A percentile compares a stretch with the other conserved stretches of the same genome.
Evolutionary conservation across 1,140 invertebrate genomes (phyloP).

Genomic region (Ips nitidus): DNA sequence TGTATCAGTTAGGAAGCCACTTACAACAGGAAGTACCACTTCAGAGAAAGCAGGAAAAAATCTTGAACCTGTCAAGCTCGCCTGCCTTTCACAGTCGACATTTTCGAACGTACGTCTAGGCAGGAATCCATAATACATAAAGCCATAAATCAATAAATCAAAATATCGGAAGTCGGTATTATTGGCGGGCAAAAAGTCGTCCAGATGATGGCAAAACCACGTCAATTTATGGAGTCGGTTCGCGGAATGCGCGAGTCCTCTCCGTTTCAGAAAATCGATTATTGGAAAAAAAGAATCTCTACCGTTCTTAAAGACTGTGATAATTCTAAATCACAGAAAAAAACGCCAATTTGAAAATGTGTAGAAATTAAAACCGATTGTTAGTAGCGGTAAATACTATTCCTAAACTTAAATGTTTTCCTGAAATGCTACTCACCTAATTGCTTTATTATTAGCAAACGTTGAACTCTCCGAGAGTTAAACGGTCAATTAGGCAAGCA

Average conservation of each 20-base stretch:
- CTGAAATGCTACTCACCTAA: no score
- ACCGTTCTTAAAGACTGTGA: no score
- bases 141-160: constrained; percentile 12
- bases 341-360: no score
- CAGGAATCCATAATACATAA: constrained; percentile 13
- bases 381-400: no score
- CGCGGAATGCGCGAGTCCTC: neutral
- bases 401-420: no score
- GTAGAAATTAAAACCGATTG: no score
- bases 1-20: neutral
- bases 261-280: no score
- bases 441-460: no score
- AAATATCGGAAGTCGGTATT: constrained; percentile 9
- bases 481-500: no score
- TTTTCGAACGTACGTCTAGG: constrained; percentile 2
- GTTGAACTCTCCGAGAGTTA: no score
- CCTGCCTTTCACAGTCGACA: constrained; percentile 10
- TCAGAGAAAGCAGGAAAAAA: neutral
- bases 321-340: no score
- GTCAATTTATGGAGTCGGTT: neutral
- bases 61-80: neutral
- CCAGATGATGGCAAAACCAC: neutral
- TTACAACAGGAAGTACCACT: neutral
- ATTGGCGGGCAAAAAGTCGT: constrained; percentile 7
- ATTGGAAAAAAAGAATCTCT: no score